Evolutionary conservation across 2,888 invertebrate genomes (phyloP).

Genomic region (Stramonita haemastoma): DNA sequence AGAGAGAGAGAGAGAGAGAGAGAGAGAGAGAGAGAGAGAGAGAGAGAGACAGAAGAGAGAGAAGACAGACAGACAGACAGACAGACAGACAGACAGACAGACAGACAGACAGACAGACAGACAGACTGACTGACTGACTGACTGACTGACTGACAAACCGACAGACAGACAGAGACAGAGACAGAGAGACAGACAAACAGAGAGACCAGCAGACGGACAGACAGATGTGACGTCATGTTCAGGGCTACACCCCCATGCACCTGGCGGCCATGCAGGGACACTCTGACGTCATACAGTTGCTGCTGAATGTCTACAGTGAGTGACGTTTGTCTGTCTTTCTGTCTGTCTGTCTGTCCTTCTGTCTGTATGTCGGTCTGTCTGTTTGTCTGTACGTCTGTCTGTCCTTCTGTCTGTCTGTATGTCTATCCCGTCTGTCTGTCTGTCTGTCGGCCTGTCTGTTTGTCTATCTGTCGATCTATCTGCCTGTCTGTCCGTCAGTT

Average conservation of each 20-base stretch:
- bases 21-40: not conserved
- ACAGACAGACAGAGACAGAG: too few species aligned
- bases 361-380: not conserved
- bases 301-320: conserved; percentile 94
- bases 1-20: not conserved
- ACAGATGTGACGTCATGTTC: conserved; percentile 63
- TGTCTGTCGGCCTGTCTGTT: not conserved
- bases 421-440: not conserved
- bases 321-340: conserved; percentile 55
- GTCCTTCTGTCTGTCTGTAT: not conserved
- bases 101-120: too few species aligned
- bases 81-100: too few species aligned
- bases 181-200: too few species aligned
- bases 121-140: too few species aligned
- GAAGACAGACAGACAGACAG: too few species aligned
- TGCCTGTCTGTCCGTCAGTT: not conserved
- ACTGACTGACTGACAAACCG: too few species aligned
- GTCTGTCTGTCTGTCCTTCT: not conserved
- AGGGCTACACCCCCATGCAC: conserved; percentile 97
- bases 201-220: too few species aligned
- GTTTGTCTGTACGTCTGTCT: not conserved
- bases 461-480: not conserved
- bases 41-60: not conserved
- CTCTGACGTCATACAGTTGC: conserved; percentile 89
- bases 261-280: conserved; percentile 94